A percentile compares a stretch with the other conserved stretches of the same genome.
Evolutionary conservation across 1,140 invertebrate species (phyloP).

Genomic region (Schlechtendalia chinensis): DNA sequence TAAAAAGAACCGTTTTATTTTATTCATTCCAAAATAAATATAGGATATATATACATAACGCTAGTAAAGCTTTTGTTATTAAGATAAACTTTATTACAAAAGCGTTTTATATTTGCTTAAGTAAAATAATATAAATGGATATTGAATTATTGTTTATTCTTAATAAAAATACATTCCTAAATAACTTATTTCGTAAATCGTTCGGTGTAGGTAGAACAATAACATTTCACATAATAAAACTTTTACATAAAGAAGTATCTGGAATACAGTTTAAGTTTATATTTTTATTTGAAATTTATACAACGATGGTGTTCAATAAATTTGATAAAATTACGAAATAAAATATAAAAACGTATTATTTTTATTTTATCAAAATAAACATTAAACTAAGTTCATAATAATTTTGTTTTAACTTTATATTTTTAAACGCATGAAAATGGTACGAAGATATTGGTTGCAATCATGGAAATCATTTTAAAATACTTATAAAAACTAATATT

Average conservation of each 20-base stretch:
- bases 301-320: too few species aligned
- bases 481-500: too few species aligned
- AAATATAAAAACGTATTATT: too few species aligned
- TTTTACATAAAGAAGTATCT: not conserved
- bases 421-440: too few species aligned
- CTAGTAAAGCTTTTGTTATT: not conserved
- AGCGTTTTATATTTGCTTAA: slow-evolving; percentile 4
- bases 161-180: not conserved
- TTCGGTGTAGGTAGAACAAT: not conserved
- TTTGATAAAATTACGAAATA: too few species aligned
- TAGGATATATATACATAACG: not conserved
- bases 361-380: too few species aligned
- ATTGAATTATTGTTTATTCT: not conserved
- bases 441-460: too few species aligned
- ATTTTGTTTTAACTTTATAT: too few species aligned
- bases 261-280: too few species aligned
- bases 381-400: too few species aligned
- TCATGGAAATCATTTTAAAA: too few species aligned
- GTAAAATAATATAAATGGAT: not conserved
- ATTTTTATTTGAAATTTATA: too few species aligned
- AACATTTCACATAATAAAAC: not conserved
- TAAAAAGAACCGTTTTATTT: not conserved
- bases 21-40: not conserved
- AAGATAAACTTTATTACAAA: slow-evolving; percentile 1
- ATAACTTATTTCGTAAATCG: not conserved